phyloP scores from a whole-genome alignment of 2,888 invertebrate species.

The Tortrix viridana region DNA sequence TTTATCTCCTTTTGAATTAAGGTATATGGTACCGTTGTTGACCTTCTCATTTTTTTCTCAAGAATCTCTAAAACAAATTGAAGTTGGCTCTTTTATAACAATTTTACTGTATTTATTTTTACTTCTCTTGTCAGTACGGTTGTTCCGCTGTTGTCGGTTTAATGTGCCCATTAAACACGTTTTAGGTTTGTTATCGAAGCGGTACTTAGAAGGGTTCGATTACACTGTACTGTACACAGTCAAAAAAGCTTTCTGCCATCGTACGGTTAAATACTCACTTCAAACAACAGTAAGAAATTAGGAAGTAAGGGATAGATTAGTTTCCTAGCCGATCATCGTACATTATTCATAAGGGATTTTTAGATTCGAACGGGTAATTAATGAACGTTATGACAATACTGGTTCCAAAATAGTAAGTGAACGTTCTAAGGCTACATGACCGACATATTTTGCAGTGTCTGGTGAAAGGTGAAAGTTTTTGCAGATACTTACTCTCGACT shows the following conservation, averaged over 20 bases:
- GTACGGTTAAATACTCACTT: too few relatives aligned
- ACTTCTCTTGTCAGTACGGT: conserved; percentile 8
- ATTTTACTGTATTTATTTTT: conserved; percentile 5
- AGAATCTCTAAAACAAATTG: too few relatives aligned
- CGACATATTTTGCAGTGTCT: conserved; percentile 22
- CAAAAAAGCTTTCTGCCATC: too few relatives aligned
- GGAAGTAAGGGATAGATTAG: too few relatives aligned
- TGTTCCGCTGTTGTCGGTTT: conserved; percentile 14
- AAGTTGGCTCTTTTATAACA: too few relatives aligned
- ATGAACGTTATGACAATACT: background rate
- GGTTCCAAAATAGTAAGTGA: background rate
- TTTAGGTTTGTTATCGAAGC: conserved; percentile 27
- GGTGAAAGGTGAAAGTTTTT: conserved; percentile 34
- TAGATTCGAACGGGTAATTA: background rate
- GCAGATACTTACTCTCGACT: conserved; percentile 8
- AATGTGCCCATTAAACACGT: conserved; percentile 20
- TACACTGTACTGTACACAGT: background rate
- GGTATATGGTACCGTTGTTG: too few relatives aligned
- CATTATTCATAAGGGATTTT: too few relatives aligned
- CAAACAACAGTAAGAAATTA: too few relatives aligned
- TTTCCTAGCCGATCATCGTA: too few relatives aligned
- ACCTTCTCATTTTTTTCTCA: too few relatives aligned
- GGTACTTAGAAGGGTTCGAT: background rate
- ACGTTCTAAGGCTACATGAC: conserved; percentile 12
- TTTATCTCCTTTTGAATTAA: background rate